Evolutionary conservation across 2,113 vertebrate genomes (phyloP), one percentile per base, ranked within the genome.

Genomic region (Caretta caretta): DNA sequence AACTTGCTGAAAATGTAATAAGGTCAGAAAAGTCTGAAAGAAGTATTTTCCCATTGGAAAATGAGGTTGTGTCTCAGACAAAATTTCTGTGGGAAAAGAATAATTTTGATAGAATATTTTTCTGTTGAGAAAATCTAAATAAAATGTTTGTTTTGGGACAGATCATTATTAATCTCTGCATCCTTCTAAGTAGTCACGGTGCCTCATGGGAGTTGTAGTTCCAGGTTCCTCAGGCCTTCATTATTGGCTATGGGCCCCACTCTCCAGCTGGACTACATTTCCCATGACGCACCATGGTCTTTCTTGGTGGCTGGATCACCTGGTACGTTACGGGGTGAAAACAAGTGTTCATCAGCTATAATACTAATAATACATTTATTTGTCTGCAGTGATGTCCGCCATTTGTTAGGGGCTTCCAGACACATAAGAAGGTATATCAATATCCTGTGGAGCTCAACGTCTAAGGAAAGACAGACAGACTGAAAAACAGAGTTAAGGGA

Each of bases 161-260:
- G 29, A 50, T 31, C 13, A 27, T 42, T 24, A 1, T 0, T 0
- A 54, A 35, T 11, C 16, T 76, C 2, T 0, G 19, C 35, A 8
- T 27, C 7, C 8, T 5, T 38, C 14, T 2, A 7, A 17, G 27
- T 53, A 50, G 6, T 46, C 59, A 5, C 1, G 9, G 62, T 6
- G 35, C 49, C n/a, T n/a, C 10, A n/a, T 19, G 38, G 3, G 27
- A 31, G 25, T 2, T 9, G 65, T 27, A 16, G 16, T 19, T 6
- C 16, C 25, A 11, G 83, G 27, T 50, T 50, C 35, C 14, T 2
- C 0, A 2, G 4, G 22, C 3, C 65, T 54, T 24, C 42, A 29
- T 29, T 27, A 12, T 78, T 48, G 0, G 1, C 22, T 19, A 16
- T 27, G 3, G 81, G 53, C 14, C 25, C 20, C 2, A 38, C 27